Evolutionary conservation across 2,797 vertebrate species (phyloP), one percentile per base, ranked within the genome.

Genomic region (Salmo trutta): DNA sequence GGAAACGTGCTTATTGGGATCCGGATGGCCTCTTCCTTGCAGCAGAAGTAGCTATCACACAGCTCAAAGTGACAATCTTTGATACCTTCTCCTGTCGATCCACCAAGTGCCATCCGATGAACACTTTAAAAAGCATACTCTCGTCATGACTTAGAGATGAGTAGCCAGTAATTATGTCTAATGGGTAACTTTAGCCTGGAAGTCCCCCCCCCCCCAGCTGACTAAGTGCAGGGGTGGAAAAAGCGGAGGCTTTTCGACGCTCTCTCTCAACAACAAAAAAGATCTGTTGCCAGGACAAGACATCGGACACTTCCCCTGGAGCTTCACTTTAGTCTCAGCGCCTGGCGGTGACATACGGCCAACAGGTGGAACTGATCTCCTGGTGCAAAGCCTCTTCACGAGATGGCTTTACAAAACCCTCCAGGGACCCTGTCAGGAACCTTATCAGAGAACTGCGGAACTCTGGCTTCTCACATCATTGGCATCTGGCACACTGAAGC

Each of bases 191-290:
- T 5, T 71, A 33, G 36, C 53, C 1, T n/a, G 24, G 33, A 71
- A 64, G 51, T 14, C 14, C 6, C 24, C 41, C 24, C 51, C 24
- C 70, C 41, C 51, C 51, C 56, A 68, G 70, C 78, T 59, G 78
- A 76, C 56, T 72, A 74, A 76, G 62, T 74, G 51, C 68, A 65
- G 56, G 27, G 27, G 24, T 74, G 66, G 77, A 65, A 80, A 74
- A 29, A 2, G 41, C n/a, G 0, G 4, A 21, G 4, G 68, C 36
- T 31, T 15, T 15, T 67, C 3, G 36, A 71, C 7, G 19, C 17
- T 41, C 33, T 17, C 17, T 41, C 33, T 17, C 31, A 14, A 19
- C 15, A 27, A 31, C 2, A 52, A 59, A 47, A 77, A 71, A 14
- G 36, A 64, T 10, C 16, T 64, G 54, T 51, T 72, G 33, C 21